Evolutionary conservation across 2,113 vertebrate species (phyloP).

Genomic region (Protomyctophum bolini): DNA sequence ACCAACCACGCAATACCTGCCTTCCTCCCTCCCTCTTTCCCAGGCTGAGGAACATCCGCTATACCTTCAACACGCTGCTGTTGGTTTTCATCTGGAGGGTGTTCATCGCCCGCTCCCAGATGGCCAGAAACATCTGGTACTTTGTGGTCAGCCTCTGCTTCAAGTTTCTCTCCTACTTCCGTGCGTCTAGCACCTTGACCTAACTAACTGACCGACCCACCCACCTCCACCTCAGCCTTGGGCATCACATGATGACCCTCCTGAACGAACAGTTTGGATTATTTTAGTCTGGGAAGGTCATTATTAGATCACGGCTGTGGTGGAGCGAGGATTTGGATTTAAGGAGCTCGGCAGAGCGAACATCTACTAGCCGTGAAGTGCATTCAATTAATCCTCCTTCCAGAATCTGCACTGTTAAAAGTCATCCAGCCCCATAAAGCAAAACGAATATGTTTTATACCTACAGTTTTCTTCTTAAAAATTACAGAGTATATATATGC

Average conservation of each 20-base stretch:
- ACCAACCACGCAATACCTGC: too few relatives aligned
- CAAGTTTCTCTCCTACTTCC: constrained; percentile 95
- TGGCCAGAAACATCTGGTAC: constrained; percentile 96
- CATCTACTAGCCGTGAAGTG: constrained; percentile 62
- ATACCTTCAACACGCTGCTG: constrained; percentile 89
- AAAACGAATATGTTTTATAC: constrained; percentile 49
- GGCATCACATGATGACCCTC: constrained; percentile 31
- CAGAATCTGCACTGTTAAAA: constrained; percentile 23
- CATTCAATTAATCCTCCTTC: constrained; percentile 40
- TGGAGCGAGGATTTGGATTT: constrained; percentile 28
- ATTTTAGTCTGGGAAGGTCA: constrained; percentile 40
- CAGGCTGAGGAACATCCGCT: constrained; percentile 93
- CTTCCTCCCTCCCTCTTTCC: constrained; percentile 36
- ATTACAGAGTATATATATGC: constrained; percentile 80
- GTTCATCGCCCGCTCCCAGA: constrained; percentile 93
- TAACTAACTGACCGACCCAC: constrained; percentile 71
- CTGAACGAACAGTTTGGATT: constrained; percentile 5
- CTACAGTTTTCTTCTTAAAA: constrained; percentile 52
- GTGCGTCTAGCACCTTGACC: constrained; percentile 90
- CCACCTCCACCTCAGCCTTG: constrained; percentile 14
- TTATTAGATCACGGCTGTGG: constrained; percentile 17
- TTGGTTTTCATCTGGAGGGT: constrained; percentile 93
- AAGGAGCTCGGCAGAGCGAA: constrained; percentile 6
- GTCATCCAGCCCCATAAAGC: constrained; percentile 25
- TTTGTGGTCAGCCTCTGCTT: constrained; percentile 96